Percentiles rank a stretch among this genome's conserved stretches.
Evolutionary conservation across 2,888 invertebrate species (phyloP).

Genomic region (Oscheius sp.): DNA sequence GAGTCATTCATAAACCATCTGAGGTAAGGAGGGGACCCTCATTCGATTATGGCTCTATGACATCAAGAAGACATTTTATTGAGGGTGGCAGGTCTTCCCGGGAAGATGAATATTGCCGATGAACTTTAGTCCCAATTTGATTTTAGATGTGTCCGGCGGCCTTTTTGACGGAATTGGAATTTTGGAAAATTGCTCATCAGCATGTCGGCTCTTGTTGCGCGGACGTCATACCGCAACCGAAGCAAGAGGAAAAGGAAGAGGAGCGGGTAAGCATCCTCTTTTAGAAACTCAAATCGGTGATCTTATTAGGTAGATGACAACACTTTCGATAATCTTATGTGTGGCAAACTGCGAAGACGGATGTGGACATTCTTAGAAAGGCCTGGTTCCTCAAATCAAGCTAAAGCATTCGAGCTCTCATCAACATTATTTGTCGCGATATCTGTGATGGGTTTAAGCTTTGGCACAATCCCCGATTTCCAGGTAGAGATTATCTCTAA

Average conservation of each 20-base stretch:
- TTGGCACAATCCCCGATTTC: constrained; percentile 73
- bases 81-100: neutral
- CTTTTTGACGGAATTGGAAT: constrained; percentile 70
- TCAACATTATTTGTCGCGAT: constrained; percentile 72
- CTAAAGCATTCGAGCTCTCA: constrained; percentile 70
- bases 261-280: constrained; percentile 52
- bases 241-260: constrained; percentile 67
- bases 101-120: neutral
- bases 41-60: neutral
- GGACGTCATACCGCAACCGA: constrained; percentile 66
- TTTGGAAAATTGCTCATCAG: constrained; percentile 69
- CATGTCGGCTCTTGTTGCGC: constrained; percentile 71
- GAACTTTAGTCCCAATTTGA: constrained; percentile 21
- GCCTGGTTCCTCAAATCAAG: constrained; percentile 61
- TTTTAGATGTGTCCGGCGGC: constrained; percentile 67
- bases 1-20: constrained; percentile 71
- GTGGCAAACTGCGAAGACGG: constrained; percentile 67
- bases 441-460: constrained; percentile 71
- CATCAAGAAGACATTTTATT: constrained; percentile 8
- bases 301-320: constrained; percentile 67
- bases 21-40: constrained; percentile 48
- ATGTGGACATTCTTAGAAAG: constrained; percentile 73
- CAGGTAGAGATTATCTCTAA: constrained; percentile 51
- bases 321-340: constrained; percentile 71
- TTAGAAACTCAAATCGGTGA: neutral